Evolutionary conservation across 64 coral and sea anemone genomes (phyloP), one percentile per base, ranked within the genome.

Genomic region (Catalaphyllia jardinei): DNA sequence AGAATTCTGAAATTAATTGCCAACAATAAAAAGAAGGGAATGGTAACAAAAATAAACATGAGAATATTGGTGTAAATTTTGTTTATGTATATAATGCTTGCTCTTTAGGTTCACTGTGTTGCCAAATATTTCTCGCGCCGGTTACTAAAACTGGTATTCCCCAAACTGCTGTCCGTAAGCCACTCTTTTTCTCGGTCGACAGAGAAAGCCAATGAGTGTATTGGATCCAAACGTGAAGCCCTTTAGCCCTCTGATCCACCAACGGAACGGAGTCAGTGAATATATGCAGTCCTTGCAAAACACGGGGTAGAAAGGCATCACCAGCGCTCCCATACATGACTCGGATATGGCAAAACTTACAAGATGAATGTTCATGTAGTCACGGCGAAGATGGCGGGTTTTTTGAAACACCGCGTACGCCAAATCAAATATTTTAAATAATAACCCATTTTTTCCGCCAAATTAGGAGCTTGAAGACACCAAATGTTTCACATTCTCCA

Each of bases 291-390:
- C 73, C 8, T 63, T 72, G 28, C 89, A 95, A 73, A 88, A 88
- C 0, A 71, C 62, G 0, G 71, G 77, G 69, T 87, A 95, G 28
- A 79, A 88, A 1, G 89, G 94, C 30, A 91, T 65, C 0, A 95
- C 94, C 0, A 92, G 35, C 0, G 55, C 9, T 1, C 49, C 89
- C 94, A 95, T 95, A 4, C 82, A 31, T 16, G 67, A 25, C 11
- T 95, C 89, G 1, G 85, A 76, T 1, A 76, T 11, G 16, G 94
- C 94, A 8, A 95, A 77, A 20, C 89, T 95, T 0, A 95, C 39
- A 12, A 95, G 86, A 20, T 88, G 60, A 7, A 76, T 54, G 31
- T 95, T 95, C 94, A 95, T 89, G 49, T 77, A 78, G 22, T 42
- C 92, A 31, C 77, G 89, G 14, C 89, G 74, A 49, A 76, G 74